phyloP scores from a whole-genome alignment of 2,113 vertebrate species.

The Xenotilapia caudafasciata region DNA sequence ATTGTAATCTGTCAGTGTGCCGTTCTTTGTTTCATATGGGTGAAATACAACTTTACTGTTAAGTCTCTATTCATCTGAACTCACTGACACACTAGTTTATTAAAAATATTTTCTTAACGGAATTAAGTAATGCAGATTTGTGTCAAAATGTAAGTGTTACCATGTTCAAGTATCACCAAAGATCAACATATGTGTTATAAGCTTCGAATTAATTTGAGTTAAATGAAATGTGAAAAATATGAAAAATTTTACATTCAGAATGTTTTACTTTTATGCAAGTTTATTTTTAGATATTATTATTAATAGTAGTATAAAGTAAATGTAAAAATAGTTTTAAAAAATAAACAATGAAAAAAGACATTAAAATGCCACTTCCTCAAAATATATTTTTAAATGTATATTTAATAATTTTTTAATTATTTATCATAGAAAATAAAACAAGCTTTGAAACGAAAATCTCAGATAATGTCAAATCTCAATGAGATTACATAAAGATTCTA shows the following conservation, averaged over 20 bases:
- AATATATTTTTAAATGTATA: not conserved
- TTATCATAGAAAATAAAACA: not conserved
- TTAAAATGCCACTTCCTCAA: not conserved
- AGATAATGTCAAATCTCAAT: not conserved
- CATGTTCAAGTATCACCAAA: not conserved
- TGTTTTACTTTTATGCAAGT: not conserved
- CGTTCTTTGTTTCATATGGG: not conserved
- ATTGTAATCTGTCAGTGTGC: not conserved
- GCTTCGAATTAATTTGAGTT: not conserved
- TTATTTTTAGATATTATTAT: fast-evolving
- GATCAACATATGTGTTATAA: not conserved
- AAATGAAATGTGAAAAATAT: not conserved
- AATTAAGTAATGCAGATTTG: not conserved
- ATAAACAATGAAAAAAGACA: not conserved
- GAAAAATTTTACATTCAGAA: not conserved
- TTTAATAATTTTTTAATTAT: not conserved
- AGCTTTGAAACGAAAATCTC: not conserved
- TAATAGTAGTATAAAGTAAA: not conserved
- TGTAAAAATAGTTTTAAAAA: not conserved
- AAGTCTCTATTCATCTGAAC: constrained; percentile 9
- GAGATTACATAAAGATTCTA: not conserved
- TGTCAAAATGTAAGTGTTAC: not conserved
- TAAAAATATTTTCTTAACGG: not conserved
- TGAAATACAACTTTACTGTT: constrained; percentile 28
- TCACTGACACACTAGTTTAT: not conserved